Evolutionary conservation across 1,140 invertebrate genomes (phyloP).

Genomic region (Brachionus asplanchnoidis): DNA sequence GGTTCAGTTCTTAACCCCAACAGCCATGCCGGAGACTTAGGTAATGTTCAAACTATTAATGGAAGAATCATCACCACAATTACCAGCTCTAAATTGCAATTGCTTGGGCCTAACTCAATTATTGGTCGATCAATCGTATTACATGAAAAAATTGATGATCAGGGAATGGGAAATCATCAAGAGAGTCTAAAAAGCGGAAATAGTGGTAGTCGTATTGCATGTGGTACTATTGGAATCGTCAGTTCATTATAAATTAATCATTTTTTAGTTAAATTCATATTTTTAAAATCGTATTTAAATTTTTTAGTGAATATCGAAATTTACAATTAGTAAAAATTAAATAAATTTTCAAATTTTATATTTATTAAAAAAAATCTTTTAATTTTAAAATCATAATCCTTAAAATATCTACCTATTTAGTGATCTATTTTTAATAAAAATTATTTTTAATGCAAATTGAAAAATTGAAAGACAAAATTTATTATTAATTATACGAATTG

Average conservation of each 20-base stretch:
- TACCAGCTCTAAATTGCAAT: constrained; percentile 67
- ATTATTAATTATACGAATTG: too few relatives aligned
- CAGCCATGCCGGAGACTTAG: constrained; percentile 82
- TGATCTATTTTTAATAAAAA: too few relatives aligned
- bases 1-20: constrained; percentile 66
- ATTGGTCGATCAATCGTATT: constrained; percentile 74
- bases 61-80: constrained; percentile 73
- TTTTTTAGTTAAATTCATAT: not conserved
- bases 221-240: constrained; percentile 56
- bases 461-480: too few relatives aligned
- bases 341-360: not conserved
- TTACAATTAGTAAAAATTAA: not conserved
- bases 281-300: constrained; percentile 2
- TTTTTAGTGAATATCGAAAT: not conserved
- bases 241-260: not conserved
- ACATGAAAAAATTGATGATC: constrained; percentile 59
- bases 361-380: not conserved
- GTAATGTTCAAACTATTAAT: constrained; percentile 73
- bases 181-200: constrained; percentile 60
- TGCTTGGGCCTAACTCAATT: constrained; percentile 71
- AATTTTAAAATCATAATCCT: not conserved
- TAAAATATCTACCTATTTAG: too few relatives aligned
- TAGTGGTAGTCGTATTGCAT: constrained; percentile 59
- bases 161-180: constrained; percentile 57
- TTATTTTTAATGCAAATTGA: too few relatives aligned